Base-by-base conservation (phyloP, 2,113 vertebrate species). In the Laticauda laticaudata region DNA sequence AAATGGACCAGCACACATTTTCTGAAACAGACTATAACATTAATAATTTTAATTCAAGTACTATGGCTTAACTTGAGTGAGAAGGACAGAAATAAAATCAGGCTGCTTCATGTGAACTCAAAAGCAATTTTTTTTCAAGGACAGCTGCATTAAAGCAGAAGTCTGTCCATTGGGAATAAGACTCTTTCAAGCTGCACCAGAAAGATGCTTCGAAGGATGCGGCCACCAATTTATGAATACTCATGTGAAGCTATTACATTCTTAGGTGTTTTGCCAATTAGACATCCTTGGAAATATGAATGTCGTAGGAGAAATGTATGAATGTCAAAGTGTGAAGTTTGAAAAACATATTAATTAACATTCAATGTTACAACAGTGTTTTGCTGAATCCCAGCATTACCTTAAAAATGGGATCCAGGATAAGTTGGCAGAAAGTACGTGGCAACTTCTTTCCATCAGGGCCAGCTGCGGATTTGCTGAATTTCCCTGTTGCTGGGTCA, bases 391-490 rank as follows among this genome's bases (percentile, higher is more conserved):
- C 48, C 0, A 43, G 11, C n/a, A 90, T 90, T 92, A 97, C 95
- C 95, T 97, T 97, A 90, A 97, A 97, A 59, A 96, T 57, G 89
- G 96, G 96, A 95, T 96, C 95, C 92, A 97, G 88, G 91, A 96
- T 93, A 8, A 96, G 93, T 56, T 97, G 97, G 94, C 94, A 97
- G 95, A 97, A 97, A 53, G 95, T 96, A 21, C 96, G 96, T 43
- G 97, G 96, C 29, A 97, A 94, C 87, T 97, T 97, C 91, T 96
- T 97, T 64, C 97, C 97, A 11, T 96, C 94, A 34, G 95, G 94
- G 51, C 90, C 96, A 5, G 88, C 94, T 91, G 94, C 90, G n/a
- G 94, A 93, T 95, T 97, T 97, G 93, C 95, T 97, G 93, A 97
- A 96, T 95, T 97, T 98, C 61, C 96, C 96, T 95, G 43, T 64